phyloP scores from a whole-genome alignment of 2,888 invertebrate genomes.

The Rhagonycha fulva region DNA sequence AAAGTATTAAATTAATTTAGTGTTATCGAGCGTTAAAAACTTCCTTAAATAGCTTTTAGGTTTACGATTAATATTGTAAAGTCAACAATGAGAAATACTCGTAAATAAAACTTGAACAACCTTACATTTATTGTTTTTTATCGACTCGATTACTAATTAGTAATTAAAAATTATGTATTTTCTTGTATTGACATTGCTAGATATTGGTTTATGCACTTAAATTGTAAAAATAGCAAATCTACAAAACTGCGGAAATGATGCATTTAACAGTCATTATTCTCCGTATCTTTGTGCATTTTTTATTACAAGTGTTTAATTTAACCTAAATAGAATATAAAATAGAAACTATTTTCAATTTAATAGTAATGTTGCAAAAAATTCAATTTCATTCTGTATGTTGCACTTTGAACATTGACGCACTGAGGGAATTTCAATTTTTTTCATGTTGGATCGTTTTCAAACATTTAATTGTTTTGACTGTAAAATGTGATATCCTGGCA shows the following conservation, averaged over 20 bases:
- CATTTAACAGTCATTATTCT: neutral
- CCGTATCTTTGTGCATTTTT: neutral
- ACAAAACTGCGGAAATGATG: neutral
- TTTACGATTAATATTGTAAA: neutral
- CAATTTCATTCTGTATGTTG: too few species aligned
- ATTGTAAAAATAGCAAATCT: neutral
- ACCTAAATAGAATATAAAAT: neutral
- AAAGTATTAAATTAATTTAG: neutral
- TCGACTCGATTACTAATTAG: neutral
- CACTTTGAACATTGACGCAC: too few species aligned
- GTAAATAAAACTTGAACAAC: neutral
- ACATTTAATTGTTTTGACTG: too few species aligned
- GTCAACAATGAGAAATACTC: neutral
- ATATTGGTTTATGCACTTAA: neutral
- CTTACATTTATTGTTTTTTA: neutral
- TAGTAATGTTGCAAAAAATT: too few species aligned
- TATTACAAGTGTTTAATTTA: neutral
- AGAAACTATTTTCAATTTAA: neutral
- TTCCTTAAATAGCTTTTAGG: neutral
- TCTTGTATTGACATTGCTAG: neutral
- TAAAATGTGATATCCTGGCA: too few species aligned
- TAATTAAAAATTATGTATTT: neutral
- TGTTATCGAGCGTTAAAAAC: neutral
- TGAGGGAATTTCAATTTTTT: too few species aligned
- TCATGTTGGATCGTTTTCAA: too few species aligned